Evolutionary conservation across 2,888 invertebrate genomes (phyloP).

Genomic region (Agriopis aurantiaria): DNA sequence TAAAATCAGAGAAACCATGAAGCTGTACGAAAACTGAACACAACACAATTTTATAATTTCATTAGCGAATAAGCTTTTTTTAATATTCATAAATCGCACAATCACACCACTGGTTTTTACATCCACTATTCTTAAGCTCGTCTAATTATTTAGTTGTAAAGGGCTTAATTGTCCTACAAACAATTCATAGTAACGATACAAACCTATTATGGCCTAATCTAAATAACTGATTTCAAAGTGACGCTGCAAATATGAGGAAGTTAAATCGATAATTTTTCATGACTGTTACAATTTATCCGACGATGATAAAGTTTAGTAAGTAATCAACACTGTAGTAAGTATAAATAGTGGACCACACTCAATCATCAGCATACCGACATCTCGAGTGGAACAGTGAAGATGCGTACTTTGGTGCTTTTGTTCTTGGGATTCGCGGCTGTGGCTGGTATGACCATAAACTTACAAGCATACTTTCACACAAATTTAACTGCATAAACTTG

Average conservation of each 20-base stretch:
- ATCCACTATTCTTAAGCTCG: background rate
- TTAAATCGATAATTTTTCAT: background rate
- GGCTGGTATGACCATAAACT: background rate
- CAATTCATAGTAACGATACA: background rate
- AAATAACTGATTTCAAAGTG: background rate
- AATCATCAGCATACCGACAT: background rate
- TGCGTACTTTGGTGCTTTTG: slow-evolving; percentile 4
- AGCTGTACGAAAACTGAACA: too few relatives aligned
- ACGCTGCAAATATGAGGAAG: background rate
- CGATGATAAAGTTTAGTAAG: background rate
- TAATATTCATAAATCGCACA: background rate
- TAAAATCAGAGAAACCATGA: too few relatives aligned
- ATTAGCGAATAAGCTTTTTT: background rate
- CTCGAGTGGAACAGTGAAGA: background rate
- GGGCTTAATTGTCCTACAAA: background rate
- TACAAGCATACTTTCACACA: too few relatives aligned
- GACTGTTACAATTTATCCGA: background rate
- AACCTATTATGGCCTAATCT: background rate
- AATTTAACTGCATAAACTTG: too few relatives aligned
- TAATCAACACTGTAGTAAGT: slow-evolving; percentile 2
- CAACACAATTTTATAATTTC: too few relatives aligned
- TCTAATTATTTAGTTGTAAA: background rate
- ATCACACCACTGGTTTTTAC: background rate
- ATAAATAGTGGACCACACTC: slow-evolving; percentile 5
- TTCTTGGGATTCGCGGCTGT: slow-evolving; percentile 48